These are phyloP conservation scores for Rhinoraja longicauda DNA, from an alignment of 2,797 vertebrate species.

Conservation along the genomic window DNA sequence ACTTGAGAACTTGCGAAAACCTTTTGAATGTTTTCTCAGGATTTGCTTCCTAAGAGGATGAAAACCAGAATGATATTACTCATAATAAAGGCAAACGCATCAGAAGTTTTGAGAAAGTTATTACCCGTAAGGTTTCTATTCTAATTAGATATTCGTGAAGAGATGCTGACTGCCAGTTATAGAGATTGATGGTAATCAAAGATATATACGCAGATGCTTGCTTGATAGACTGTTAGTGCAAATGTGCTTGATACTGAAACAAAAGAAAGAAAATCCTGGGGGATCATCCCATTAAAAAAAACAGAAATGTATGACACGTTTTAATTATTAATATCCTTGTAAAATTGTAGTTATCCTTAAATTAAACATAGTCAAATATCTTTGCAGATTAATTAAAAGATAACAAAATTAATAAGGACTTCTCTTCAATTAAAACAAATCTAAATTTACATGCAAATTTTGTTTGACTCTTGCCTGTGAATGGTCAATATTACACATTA, in stretches of 20 bases:
- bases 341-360: background rate
- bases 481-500: background rate
- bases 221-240: background rate
- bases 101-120: background rate
- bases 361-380: background rate
- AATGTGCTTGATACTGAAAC: background rate
- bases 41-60: background rate
- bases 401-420: background rate
- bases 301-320: background rate
- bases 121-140: background rate
- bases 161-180: conserved; percentile 3
- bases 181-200: background rate
- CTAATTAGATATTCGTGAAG: conserved; percentile 21
- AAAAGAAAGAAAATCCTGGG: no score
- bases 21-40: background rate
- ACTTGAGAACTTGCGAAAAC: background rate
- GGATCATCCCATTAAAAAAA: background rate
- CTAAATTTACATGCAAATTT: background rate
- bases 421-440: conserved; percentile 4
- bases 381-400: background rate
- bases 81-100: background rate
- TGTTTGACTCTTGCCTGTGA: background rate
- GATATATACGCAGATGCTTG: background rate
- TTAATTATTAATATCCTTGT: background rate
- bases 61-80: background rate